Evolutionary conservation across 2,888 invertebrate genomes (phyloP).

Genomic region (Herminia tarsipennalis): DNA sequence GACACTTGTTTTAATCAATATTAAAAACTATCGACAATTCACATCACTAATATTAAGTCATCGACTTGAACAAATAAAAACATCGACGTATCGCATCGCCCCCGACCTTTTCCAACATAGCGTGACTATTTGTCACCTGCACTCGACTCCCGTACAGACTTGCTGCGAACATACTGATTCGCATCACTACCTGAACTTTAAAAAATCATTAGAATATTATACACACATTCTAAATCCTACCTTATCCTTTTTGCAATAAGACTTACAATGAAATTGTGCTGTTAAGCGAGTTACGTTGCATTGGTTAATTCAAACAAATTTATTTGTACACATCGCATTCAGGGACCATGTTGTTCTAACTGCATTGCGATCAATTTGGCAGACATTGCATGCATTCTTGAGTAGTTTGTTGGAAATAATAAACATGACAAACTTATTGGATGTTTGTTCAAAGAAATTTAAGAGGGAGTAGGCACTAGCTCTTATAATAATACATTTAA

Average conservation of each 20-base stretch:
- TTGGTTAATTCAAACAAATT: conserved; percentile 50
- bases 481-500: no score
- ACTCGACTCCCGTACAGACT: conserved; percentile 81
- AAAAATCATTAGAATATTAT: conserved; percentile 43
- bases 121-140: conserved; percentile 84
- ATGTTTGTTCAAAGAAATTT: conserved; percentile 35
- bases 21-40: conserved; percentile 51
- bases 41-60: conserved; percentile 79
- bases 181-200: conserved; percentile 60
- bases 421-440: conserved; percentile 38
- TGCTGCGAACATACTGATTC: conserved; percentile 79
- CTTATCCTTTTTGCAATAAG: conserved; percentile 24
- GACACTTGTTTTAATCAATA: neutral
- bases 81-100: conserved; percentile 76
- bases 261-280: conserved; percentile 26
- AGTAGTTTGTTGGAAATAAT: conserved; percentile 50
- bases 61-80: conserved; percentile 77
- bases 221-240: conserved; percentile 28
- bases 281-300: conserved; percentile 27
- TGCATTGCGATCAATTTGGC: conserved; percentile 76
- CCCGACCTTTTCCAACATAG: conserved; percentile 75
- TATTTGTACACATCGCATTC: conserved; percentile 73
- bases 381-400: conserved; percentile 71
- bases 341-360: conserved; percentile 74
- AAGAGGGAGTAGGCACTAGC: conserved; percentile 17